phyloP scores from a whole-genome alignment of 2,888 invertebrate species.

The Dasypogon diadema region DNA sequence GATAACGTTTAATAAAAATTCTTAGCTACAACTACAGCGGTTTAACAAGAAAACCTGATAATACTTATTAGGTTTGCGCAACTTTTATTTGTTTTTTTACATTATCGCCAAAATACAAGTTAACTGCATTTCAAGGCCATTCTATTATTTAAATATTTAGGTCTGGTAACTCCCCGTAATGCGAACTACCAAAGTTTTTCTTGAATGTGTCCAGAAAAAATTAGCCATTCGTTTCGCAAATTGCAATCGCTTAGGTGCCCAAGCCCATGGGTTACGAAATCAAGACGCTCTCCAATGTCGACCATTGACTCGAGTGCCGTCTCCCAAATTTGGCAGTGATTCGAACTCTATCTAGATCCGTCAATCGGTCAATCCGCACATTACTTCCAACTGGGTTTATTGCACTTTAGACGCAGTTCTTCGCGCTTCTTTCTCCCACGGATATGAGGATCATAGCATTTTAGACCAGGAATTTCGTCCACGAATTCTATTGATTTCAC shows the following conservation, averaged over 20 bases:
- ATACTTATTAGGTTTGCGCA: too few relatives aligned
- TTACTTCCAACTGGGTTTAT: conserved; percentile 2
- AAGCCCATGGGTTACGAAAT: not conserved
- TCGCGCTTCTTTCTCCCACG: not conserved
- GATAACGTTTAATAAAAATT: too few relatives aligned
- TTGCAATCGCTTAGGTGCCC: not conserved
- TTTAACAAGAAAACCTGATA: too few relatives aligned
- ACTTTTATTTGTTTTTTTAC: too few relatives aligned
- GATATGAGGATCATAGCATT: not conserved
- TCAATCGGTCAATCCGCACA: conserved; percentile 1
- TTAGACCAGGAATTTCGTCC: too few relatives aligned
- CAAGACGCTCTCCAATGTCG: not conserved
- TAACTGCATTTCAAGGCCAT: too few relatives aligned
- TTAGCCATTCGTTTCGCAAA: not conserved
- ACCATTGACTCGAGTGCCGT: not conserved
- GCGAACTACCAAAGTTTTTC: not conserved
- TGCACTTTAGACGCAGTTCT: not conserved
- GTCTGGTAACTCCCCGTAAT: too few relatives aligned
- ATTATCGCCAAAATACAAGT: too few relatives aligned
- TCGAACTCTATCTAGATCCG: conserved; percentile 14
- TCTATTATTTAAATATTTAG: too few relatives aligned
- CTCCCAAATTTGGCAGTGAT: conserved; percentile 8
- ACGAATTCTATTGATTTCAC: too few relatives aligned
- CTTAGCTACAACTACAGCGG: too few relatives aligned
- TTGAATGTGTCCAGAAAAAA: not conserved